Base-by-base conservation (phyloP, 2,888 invertebrate genomes). In the Tetragonisca angustula region DNA sequence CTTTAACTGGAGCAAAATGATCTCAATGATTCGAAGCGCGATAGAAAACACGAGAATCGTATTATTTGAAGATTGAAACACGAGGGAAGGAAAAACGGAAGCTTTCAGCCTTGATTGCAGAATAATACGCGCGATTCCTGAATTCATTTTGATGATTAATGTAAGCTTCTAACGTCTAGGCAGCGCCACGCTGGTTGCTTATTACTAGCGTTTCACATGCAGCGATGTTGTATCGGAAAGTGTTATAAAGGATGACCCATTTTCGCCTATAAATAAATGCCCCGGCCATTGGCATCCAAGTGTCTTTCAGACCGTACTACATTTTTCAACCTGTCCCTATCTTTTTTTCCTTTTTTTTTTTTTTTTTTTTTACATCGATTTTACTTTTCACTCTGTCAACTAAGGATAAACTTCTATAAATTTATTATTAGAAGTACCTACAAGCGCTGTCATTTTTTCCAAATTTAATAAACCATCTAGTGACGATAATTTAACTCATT, bases 261-360 rank as follows among this genome's bases (percentile, higher is more conserved):
- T 56, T 75, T n/a, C 17, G 27, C 24, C 65, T 56, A 67, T 75
- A 67, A 75, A 75, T 75, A 67, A 75, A 65, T 43, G 24, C 27
- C 4, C 21, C 52, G 21, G 65, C 54, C 49, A 43, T 49, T 27
- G 74, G 21, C 56, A 43, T 43, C 19, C 43, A 43, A 24, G 43
- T 2, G 43, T 24, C 65, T 67, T 56, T 56, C 15, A 49, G 43
- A 65, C 52, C 24, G 54, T 17, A 17, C 36, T 32, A 19, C 5
- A 73, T 54, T 24, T 56, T 75, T 75, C 36, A 49, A 43, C 27
- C 65, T 9, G 19, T 61, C 4, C 4, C 19, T 27, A 9, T 1
- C 43, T 43, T 43, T 43, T 9, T 43, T 11, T 0, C 9, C 9
- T 2, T 43, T 9, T 43, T 11, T 5, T 4, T 52, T 4, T 19